Evolutionary conservation across 2,797 vertebrate species (phyloP).

Genomic region (Sebastes iracundus): DNA sequence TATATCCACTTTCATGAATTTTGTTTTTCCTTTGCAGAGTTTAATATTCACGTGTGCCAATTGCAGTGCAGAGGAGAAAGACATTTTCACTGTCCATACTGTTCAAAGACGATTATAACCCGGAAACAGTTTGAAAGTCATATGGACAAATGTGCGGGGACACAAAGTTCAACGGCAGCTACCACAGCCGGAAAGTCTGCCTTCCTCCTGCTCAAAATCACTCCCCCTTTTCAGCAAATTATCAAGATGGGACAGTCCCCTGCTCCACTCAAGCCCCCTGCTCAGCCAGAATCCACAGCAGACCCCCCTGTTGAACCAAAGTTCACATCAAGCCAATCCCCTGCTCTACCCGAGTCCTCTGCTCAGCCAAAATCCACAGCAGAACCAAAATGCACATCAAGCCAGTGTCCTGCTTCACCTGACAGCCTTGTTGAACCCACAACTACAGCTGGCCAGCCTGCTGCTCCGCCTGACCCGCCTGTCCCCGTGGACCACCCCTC

Average conservation of each 20-base stretch:
- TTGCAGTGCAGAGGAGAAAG: slow-evolving; percentile 6
- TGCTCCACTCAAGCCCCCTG: neutral
- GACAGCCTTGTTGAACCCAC: neutral
- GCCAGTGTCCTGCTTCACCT: neutral
- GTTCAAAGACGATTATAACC: neutral
- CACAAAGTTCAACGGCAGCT: neutral
- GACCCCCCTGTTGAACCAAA: neutral
- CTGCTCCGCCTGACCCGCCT: neutral
- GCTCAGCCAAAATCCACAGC: neutral
- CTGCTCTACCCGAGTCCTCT: neutral
- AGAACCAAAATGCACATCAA: neutral
- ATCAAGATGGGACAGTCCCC: neutral
- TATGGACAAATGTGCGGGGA: neutral
- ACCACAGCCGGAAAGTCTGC: neutral
- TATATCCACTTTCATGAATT: neutral
- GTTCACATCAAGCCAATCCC: neutral
- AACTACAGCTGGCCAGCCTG: neutral
- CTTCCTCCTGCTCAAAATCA: slow-evolving; percentile 13
- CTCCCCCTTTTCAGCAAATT: neutral
- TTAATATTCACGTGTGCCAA: neutral
- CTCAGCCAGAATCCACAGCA: neutral
- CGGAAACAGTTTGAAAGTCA: slow-evolving; percentile 17
- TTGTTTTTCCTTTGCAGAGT: slow-evolving; percentile 7
- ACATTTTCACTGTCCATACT: slow-evolving; percentile 26
- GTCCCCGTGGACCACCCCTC: neutral